phyloP scores from a whole-genome alignment of 2,888 invertebrate genomes.

The Pterostichus niger region DNA sequence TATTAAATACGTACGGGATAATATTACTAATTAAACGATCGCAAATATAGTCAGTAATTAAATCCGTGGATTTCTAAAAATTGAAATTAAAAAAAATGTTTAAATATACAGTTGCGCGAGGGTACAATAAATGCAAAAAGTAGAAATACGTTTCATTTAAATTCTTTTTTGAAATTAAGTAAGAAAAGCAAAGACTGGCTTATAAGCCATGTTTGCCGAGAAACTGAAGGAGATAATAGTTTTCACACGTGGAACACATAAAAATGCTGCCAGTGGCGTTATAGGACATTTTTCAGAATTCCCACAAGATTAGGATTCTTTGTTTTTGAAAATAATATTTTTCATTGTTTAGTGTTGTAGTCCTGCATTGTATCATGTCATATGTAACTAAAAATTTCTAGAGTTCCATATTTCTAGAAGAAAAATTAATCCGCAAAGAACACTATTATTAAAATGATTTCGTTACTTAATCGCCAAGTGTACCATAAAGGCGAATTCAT shows the following conservation, averaged over 20 bases:
- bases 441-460: too few species aligned
- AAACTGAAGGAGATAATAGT: slow-evolving; percentile 29
- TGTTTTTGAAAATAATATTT: not conserved
- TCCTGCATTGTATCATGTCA: too few species aligned
- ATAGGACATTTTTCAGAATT: slow-evolving; percentile 3
- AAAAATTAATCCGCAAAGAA: too few species aligned
- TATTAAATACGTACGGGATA: slow-evolving; percentile 17
- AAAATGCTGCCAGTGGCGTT: not conserved
- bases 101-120: slow-evolving; percentile 2
- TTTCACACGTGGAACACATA: slow-evolving; percentile 11
- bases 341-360: too few species aligned
- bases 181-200: not conserved
- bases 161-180: slow-evolving; percentile 44
- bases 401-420: too few species aligned
- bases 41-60: not conserved
- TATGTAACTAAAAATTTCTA: too few species aligned
- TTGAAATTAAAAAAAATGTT: not conserved
- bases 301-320: not conserved
- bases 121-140: not conserved
- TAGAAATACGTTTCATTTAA: slow-evolving; percentile 9
- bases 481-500: too few species aligned
- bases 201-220: slow-evolving; percentile 1
- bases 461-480: too few species aligned
- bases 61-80: not conserved
- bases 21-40: slow-evolving; percentile 29